Conservation (phyloP, 2,888 invertebrate species). For the Acanthopleura granulata region DNA sequence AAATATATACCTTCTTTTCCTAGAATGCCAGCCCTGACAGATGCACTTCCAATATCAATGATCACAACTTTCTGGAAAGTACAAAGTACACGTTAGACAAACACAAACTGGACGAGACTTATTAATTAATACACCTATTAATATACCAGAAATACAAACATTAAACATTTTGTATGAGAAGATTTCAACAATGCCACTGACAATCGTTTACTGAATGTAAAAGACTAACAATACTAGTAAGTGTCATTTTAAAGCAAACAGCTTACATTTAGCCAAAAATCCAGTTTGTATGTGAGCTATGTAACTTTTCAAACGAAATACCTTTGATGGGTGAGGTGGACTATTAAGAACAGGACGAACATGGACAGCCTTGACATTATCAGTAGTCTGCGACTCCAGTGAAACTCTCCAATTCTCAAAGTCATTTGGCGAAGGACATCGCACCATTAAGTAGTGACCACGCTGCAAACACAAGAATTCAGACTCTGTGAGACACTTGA, state of each 20-base stretch:
- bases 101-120: no score
- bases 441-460: constrained; percentile 72
- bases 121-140: no score
- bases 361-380: constrained; percentile 70
- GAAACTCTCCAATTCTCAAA: constrained; percentile 72
- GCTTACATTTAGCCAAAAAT: no score
- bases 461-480: constrained; percentile 61
- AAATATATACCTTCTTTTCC: constrained; percentile 70
- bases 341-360: constrained; percentile 70
- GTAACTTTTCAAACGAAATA: constrained; percentile 23
- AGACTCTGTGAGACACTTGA: no score
- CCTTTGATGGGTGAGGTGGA: constrained; percentile 52
- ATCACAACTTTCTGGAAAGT: constrained; percentile 71
- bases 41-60: constrained; percentile 74
- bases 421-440: constrained; percentile 70
- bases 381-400: constrained; percentile 72
- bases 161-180: no score
- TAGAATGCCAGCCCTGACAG: constrained; percentile 74
- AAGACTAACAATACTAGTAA: no score
- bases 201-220: no score
- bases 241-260: no score
- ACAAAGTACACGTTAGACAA: neutral
- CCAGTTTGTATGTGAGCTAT: no score
- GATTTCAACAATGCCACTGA: no score
- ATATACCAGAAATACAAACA: no score